Conservation (phyloP, 2,797 vertebrate genomes). For the Babyrousa celebensis region DNA sequence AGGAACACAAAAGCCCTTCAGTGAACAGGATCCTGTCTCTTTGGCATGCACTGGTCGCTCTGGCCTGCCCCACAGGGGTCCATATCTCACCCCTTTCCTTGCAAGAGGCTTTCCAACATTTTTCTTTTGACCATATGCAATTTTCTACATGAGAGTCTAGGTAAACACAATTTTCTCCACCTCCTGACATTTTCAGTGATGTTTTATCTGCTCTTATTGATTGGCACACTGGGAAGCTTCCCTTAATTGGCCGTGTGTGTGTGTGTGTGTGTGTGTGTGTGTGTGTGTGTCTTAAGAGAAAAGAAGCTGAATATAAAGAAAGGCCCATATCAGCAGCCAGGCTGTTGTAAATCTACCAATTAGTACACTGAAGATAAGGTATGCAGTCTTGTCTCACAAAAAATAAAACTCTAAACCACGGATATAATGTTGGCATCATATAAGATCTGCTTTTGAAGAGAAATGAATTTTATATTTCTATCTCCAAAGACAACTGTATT, state of each 20-base stretch:
- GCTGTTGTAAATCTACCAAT: neutral
- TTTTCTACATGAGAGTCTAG: conserved; percentile 34
- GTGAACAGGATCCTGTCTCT: neutral
- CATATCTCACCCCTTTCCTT: neutral
- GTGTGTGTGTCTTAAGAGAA: conserved; percentile 21
- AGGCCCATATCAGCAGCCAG: conserved; percentile 15
- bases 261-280: conserved; percentile 45
- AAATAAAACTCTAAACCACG: neutral
- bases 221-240: conserved; percentile 69
- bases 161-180: conserved; percentile 51
- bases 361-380: neutral
- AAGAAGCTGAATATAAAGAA: conserved; percentile 43
- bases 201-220: conserved; percentile 77
- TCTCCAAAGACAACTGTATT: neutral
- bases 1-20: neutral
- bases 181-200: conserved; percentile 70
- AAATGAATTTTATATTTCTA: neutral
- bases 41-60: neutral
- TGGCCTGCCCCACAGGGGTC: neutral
- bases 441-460: conserved; percentile 26
- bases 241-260: conserved; percentile 40
- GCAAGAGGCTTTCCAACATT: neutral
- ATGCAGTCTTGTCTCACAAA: neutral
- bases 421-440: neutral
- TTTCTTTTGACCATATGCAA: neutral